Conservation (phyloP, 2,888 invertebrate species). For the Ametastegia equiseti region DNA sequence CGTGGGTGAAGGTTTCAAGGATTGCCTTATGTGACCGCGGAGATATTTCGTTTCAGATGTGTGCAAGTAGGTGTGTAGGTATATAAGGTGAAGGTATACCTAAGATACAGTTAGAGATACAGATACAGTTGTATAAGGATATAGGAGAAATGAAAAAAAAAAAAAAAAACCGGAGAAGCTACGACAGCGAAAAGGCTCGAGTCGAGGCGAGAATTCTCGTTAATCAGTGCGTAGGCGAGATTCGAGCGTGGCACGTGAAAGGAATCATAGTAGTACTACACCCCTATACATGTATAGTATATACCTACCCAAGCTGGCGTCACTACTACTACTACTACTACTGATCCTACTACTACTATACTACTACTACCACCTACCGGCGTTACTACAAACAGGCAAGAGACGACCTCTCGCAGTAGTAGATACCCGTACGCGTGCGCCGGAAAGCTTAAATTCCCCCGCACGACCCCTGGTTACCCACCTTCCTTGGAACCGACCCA, state of each 20-base stretch:
- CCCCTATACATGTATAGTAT: background rate
- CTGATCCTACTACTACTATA: background rate
- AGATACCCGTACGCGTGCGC: slow-evolving; percentile 19
- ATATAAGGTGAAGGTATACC: too few species aligned
- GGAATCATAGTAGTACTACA: slow-evolving; percentile 35
- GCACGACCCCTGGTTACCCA: background rate
- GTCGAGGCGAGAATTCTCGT: background rate
- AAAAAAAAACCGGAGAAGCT: background rate
- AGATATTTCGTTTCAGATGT: too few species aligned
- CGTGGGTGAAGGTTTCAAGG: too few species aligned
- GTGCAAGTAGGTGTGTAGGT: too few species aligned
- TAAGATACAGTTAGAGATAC: background rate
- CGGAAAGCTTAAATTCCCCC: background rate
- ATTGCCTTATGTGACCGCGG: too few species aligned
- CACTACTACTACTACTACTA: slow-evolving; percentile 26
- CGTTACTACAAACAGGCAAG: background rate
- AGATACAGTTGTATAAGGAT: background rate
- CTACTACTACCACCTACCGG: background rate
- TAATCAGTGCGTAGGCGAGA: slow-evolving; percentile 46
- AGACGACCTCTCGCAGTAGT: slow-evolving; percentile 12
- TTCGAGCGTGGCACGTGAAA: slow-evolving; percentile 45
- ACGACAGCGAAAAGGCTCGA: background rate
- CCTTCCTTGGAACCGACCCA: background rate
- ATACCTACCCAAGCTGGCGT: too few species aligned
- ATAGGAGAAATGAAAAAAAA: background rate